Percentiles rank a stretch among this genome's conserved stretches.
These are phyloP conservation scores for Ophiodon elongatus DNA, from an alignment of 2,113 vertebrate genomes.

Conservation along the genomic window DNA sequence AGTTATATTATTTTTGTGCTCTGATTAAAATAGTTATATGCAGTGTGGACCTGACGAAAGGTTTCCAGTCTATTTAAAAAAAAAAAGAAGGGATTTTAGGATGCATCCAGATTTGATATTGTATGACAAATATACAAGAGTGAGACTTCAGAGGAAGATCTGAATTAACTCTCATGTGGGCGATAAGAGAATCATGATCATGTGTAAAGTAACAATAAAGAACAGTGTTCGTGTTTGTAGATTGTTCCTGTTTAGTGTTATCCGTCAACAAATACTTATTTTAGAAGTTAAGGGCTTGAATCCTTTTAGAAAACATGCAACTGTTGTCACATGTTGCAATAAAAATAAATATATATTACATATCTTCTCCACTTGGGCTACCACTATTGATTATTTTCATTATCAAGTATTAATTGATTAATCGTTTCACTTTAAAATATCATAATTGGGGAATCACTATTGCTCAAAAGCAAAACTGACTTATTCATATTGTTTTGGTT, in stretches of 20 bases:
- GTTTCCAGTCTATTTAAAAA: background rate
- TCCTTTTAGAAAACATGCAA: background rate
- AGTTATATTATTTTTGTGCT: constrained; percentile 27
- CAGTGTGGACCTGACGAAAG: background rate
- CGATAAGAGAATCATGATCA: background rate
- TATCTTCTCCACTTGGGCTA: background rate
- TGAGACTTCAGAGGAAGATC: background rate
- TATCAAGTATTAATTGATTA: background rate
- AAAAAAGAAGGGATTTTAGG: background rate
- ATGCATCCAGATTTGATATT: background rate
- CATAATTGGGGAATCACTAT: background rate
- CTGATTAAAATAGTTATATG: constrained; percentile 26
- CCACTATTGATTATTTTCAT: background rate
- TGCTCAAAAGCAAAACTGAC: background rate
- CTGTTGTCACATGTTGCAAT: constrained; percentile 17
- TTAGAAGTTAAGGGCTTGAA: constrained; percentile 1
- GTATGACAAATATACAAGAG: background rate
- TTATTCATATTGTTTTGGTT: background rate
- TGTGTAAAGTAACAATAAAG: background rate
- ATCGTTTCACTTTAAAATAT: background rate
- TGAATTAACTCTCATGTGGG: background rate
- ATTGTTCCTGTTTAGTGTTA: background rate
- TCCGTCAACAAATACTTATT: background rate
- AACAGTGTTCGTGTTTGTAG: background rate
- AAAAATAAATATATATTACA: background rate